A percentile compares a stretch with the other conserved stretches of the same genome.
phyloP scores from a whole-genome alignment of 2,797 vertebrate species.

The Sebastolobus alascanus region DNA sequence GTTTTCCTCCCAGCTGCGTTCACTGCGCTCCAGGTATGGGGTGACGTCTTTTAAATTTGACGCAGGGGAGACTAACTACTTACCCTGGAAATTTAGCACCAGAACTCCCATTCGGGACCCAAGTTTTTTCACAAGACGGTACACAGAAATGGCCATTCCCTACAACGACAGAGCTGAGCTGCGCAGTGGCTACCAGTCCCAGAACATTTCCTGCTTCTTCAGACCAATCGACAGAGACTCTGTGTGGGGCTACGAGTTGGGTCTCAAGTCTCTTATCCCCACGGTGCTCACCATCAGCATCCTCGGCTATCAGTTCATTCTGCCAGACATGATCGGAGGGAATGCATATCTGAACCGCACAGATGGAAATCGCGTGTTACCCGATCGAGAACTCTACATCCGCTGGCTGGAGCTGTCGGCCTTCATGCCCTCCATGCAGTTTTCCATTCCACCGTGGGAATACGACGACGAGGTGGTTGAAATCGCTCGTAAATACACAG shows the following conservation, averaged over 20 bases:
- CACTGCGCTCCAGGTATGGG: conserved; percentile 88
- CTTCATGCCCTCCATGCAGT: conserved; percentile 99
- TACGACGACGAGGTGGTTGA: conserved; percentile 93
- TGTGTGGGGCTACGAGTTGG: conserved; percentile 96
- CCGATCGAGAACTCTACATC: conserved; percentile 94
- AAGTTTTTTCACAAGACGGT: conserved; percentile 92
- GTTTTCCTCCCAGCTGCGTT: conserved; percentile 90
- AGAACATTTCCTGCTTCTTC: conserved; percentile 98
- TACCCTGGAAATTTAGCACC: conserved; percentile 93
- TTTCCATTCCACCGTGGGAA: conserved; percentile 95
- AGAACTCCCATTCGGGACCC: conserved; percentile 88
- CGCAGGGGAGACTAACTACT: conserved; percentile 93
- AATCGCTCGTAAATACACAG: conserved; percentile 92
- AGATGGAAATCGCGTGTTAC: conserved; percentile 78
- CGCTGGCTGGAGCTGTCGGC: conserved; percentile 97
- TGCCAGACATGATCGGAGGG: conserved; percentile 94
- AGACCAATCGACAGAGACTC: conserved; percentile 96
- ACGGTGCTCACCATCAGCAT: conserved; percentile 91
- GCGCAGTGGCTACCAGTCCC: conserved; percentile 92
- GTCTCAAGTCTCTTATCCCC: conserved; percentile 95
- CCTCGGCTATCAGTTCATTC: conserved; percentile 93
- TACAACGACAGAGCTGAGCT: conserved; percentile 92
- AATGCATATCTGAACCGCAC: conserved; percentile 88
- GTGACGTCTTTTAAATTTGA: conserved; percentile 97
- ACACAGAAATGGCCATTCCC: conserved; percentile 92